These are phyloP conservation scores for Caranx ignobilis DNA, from an alignment of 2,113 vertebrate species.

Conservation along the genomic window DNA sequence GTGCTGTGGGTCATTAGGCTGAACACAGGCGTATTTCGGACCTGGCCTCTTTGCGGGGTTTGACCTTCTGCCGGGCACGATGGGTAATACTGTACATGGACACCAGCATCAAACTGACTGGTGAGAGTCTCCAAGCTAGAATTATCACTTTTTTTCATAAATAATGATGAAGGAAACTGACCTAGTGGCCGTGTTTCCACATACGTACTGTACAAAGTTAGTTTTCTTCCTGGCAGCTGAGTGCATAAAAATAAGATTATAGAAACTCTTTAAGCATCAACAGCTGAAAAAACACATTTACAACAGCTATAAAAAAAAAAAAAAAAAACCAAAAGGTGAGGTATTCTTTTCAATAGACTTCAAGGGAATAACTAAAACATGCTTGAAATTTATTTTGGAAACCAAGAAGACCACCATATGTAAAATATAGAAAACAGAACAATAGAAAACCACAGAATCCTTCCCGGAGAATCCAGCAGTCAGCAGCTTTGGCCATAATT, in stretches of 20 bases:
- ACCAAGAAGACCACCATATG: no score
- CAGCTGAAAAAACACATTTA: not conserved
- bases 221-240: not conserved
- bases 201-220: not conserved
- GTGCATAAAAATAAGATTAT: not conserved
- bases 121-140: constrained; percentile 48
- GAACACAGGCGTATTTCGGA: constrained; percentile 65
- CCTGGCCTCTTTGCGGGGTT: constrained; percentile 49
- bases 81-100: constrained; percentile 52
- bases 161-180: constrained; percentile 63
- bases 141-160: constrained; percentile 54
- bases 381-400: no score
- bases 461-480: not conserved
- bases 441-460: not conserved
- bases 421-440: not conserved
- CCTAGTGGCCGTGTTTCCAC: constrained; percentile 57
- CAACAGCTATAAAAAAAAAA: not conserved
- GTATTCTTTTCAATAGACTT: not conserved
- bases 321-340: not conserved
- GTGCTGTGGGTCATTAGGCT: constrained; percentile 77
- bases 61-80: constrained; percentile 66
- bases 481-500: not conserved
- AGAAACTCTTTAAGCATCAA: not conserved
- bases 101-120: constrained; percentile 52
- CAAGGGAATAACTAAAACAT: not conserved